phyloP scores from a whole-genome alignment of 92 coral and sea anemone species.

The Bergia sp. region DNA sequence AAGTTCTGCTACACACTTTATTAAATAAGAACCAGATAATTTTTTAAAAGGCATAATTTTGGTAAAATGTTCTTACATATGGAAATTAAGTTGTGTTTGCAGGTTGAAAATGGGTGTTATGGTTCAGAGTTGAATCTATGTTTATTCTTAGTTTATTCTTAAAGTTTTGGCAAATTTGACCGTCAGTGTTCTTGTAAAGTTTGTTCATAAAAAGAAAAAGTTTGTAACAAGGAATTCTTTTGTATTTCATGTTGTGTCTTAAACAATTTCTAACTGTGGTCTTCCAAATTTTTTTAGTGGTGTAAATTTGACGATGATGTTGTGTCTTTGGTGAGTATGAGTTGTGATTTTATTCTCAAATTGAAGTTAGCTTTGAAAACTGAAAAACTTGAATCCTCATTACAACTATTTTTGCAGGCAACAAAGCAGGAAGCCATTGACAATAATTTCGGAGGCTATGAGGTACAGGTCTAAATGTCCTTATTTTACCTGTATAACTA shows the following conservation, averaged over 20 bases:
- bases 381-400: neutral
- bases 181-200: neutral
- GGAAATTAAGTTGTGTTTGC: neutral
- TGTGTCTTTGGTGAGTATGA: conserved; percentile 89
- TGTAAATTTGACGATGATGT: conserved; percentile 99
- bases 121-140: too few relatives aligned
- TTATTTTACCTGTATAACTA: too few relatives aligned
- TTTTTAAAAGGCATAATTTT: neutral
- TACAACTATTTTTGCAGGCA: conserved; percentile 61
- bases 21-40: neutral
- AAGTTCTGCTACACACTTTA: too few relatives aligned
- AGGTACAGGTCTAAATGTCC: conserved; percentile 51
- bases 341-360: neutral
- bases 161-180: neutral
- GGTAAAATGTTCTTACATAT: too few relatives aligned
- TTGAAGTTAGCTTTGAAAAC: neutral
- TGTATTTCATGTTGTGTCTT: too few relatives aligned
- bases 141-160: neutral
- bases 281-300: conserved; percentile 73
- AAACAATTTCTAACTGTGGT: neutral
- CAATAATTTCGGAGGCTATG: conserved; percentile 98
- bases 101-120: too few relatives aligned
- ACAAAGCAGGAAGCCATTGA: conserved; percentile 97
- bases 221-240: too few relatives aligned
- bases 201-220: too few relatives aligned